Evolutionary conservation across 2,888 invertebrate species (phyloP), one percentile per base, ranked within the genome.

Genomic region (Epistrophe eligans): DNA sequence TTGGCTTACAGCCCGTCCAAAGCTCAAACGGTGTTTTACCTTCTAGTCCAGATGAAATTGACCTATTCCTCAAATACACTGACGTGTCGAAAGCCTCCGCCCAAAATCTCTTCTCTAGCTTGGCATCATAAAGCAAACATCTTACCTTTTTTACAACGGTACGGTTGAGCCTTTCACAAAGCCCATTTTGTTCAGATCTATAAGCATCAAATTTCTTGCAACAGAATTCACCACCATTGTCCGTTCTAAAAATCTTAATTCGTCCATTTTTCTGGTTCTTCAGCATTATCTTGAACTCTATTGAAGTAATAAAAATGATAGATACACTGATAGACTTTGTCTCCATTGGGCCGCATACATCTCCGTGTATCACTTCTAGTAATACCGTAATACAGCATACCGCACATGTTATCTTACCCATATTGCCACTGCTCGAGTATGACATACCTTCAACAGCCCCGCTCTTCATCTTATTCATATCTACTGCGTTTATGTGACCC

Each of bases 201-300:
- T 79, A 79, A 74, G 91, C 90, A 6, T 90, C 90, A 90, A 89
- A 91, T 90, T 60, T 90, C 88, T 71, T 91, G 89, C 5, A 90
- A 90, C 58, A 9, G 89, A 90, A 67, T 91, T 89, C 7, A 89
- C 88, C 3, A 89, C 88, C 17, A 90, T 90, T n/a, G 60, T 79
- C 77, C 90, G 89, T 73, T 90, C 90, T 28, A 28, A 77, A 13
- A 4, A 71, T 17, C 50, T 82, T 72, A 32, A 66, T 35, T 24
- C 35, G n/a, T 50, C 57, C 45, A 10, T 79, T 71, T 17, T 40
- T 88, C 80, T 90, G 85, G 11, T 88, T 90, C 89, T 91, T 90
- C 13, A 89, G 89, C 60, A 89, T 52, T n/a, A 64, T 66, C 50
- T 17, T 90, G 66, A 90, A 91, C n/a, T 90, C 82, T 58, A n/a